Percentiles rank a stretch among this genome's conserved stretches.
Conservation (phyloP, 2,113 vertebrate genomes). For the Aptenodytes patagonicus region DNA sequence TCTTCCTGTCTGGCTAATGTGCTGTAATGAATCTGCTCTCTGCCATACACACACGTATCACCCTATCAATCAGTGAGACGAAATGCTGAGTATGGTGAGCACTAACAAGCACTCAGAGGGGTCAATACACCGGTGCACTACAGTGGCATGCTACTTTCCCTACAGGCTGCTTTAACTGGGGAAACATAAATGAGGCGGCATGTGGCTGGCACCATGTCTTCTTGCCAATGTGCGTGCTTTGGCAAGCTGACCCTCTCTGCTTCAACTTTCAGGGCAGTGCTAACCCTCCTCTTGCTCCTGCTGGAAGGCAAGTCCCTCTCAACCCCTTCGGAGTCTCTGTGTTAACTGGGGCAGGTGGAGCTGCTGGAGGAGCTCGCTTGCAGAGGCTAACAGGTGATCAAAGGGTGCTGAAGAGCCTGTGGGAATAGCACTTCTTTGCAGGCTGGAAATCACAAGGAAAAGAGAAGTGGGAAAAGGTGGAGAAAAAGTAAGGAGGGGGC, state of each 20-base stretch:
- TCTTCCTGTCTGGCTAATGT: constrained; percentile 64
- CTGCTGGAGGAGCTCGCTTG: neutral
- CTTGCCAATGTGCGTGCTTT: neutral
- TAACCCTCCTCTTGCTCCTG: neutral
- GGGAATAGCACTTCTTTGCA: neutral
- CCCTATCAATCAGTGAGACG: constrained; percentile 56
- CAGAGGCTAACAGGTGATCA: neutral
- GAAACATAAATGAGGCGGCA: neutral
- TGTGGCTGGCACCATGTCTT: neutral
- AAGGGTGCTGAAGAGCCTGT: neutral
- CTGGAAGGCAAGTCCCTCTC: neutral
- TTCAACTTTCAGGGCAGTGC: neutral
- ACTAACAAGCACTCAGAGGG: constrained; percentile 50
- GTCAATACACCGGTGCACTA: constrained; percentile 4
- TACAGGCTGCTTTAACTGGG: constrained; percentile 52
- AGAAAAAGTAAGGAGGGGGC: neutral
- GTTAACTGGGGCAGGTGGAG: neutral
- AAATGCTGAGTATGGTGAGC: constrained; percentile 26
- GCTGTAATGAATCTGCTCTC: constrained; percentile 61
- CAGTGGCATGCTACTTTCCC: constrained; percentile 1
- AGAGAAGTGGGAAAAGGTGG: neutral
- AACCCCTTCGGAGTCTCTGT: neutral
- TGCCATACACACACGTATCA: neutral
- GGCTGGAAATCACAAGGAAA: neutral
- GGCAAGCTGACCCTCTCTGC: neutral